Percentiles rank a stretch among this genome's conserved stretches.
Conservation (phyloP, 2,113 vertebrate species). For the Heptranchias perlo region DNA sequence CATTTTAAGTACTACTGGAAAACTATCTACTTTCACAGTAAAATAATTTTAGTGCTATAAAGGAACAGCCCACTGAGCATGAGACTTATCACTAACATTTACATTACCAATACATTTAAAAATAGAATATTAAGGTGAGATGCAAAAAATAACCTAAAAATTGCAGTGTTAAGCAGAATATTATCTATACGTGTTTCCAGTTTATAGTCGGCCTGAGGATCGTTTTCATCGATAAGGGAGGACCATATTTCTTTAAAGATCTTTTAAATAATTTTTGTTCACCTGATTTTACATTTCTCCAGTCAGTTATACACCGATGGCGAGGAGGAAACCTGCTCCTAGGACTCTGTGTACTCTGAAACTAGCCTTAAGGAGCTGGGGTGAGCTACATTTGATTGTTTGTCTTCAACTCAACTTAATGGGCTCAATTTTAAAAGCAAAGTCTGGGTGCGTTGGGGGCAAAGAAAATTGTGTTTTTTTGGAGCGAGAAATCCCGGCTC, state of each 20-base stretch:
- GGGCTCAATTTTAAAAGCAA: too few species aligned
- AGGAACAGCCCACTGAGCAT: conserved; percentile 11
- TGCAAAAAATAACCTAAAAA: conserved; percentile 4
- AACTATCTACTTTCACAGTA: conserved; percentile 1
- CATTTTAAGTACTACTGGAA: not conserved
- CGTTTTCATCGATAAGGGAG: not conserved
- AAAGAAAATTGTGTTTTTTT: too few species aligned
- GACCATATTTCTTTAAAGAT: too few species aligned
- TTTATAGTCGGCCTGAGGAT: not conserved
- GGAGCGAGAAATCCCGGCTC: too few species aligned
- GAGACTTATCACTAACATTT: conserved; percentile 22
- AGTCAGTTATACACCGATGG: not conserved
- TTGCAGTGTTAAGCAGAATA: not conserved
- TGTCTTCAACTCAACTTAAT: not conserved
- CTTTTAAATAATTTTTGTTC: not conserved
- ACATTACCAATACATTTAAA: conserved; percentile 20
- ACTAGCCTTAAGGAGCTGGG: not conserved
- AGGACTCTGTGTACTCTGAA: not conserved
- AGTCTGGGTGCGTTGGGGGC: too few species aligned
- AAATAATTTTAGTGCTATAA: not conserved
- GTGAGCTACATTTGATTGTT: not conserved
- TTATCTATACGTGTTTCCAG: not conserved
- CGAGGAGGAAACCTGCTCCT: not conserved
- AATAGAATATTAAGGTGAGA: not conserved
- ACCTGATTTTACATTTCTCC: not conserved